Percentiles rank a stretch among this genome's conserved stretches.
phyloP scores from a whole-genome alignment of 2,797 vertebrate species.

The Myioborus melanocephalus region DNA sequence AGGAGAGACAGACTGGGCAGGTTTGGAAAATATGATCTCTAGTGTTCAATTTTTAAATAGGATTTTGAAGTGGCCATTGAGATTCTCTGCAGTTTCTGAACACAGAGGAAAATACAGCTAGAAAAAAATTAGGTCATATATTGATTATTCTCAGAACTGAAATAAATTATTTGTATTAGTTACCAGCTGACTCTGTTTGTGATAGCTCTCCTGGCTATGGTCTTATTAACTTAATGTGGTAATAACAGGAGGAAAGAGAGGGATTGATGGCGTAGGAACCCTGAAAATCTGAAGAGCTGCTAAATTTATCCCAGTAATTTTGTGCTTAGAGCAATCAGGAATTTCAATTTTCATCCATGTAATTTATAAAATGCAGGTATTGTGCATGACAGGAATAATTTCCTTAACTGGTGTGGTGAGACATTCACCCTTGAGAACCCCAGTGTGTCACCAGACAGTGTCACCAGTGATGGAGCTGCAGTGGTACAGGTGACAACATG shows the following conservation, averaged over 20 bases:
- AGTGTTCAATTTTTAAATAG: conserved; percentile 16
- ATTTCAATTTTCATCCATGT: neutral
- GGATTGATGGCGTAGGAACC: neutral
- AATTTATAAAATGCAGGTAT: neutral
- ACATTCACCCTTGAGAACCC: neutral
- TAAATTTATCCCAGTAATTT: neutral
- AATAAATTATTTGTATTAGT: conserved; percentile 36
- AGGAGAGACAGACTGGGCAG: conserved; percentile 29
- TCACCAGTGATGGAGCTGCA: neutral
- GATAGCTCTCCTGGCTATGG: neutral
- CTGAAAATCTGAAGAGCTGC: neutral
- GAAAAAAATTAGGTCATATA: conserved; percentile 17
- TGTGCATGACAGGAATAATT: neutral
- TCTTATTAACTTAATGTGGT: conserved; percentile 4
- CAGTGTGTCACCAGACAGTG: neutral
- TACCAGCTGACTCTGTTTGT: neutral
- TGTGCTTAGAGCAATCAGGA: neutral
- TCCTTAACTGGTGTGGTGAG: neutral
- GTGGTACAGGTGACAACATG: neutral
- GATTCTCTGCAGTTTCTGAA: conserved; percentile 10
- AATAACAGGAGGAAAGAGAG: neutral
- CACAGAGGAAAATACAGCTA: neutral
- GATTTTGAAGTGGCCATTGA: neutral
- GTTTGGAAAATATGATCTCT: conserved; percentile 51
- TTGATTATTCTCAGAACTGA: conserved; percentile 25